A percentile compares a stretch with the other conserved stretches of the same genome.
Evolutionary conservation across 2,113 vertebrate species (phyloP).

Genomic region (Tachycineta bicolor): DNA sequence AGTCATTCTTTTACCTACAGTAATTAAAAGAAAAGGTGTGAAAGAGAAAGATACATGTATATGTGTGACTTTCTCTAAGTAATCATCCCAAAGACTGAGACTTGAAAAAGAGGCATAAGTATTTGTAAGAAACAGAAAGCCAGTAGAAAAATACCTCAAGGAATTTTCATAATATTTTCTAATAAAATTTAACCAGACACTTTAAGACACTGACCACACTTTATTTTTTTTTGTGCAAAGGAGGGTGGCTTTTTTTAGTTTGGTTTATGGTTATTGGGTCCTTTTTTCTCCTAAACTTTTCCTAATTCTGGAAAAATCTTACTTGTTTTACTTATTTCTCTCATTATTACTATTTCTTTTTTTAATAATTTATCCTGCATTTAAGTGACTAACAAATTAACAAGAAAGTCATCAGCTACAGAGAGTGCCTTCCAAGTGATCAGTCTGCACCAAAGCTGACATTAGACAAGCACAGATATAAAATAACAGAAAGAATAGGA

Average conservation of each 20-base stretch:
- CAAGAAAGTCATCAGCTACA: not conserved
- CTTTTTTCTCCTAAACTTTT: not conserved
- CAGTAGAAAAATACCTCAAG: not conserved
- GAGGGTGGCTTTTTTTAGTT: not conserved
- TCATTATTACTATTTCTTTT: not conserved
- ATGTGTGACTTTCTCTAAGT: not conserved
- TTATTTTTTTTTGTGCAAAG: not conserved
- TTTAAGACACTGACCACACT: rapidly evolving
- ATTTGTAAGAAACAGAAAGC: not conserved
- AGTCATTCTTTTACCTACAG: not conserved
- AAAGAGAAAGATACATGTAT: not conserved
- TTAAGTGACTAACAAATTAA: not conserved
- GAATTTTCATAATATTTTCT: not conserved
- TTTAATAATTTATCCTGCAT: not conserved
- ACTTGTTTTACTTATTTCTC: not conserved
- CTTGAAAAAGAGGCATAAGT: not conserved
- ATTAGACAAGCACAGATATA: not conserved
- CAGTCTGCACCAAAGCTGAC: not conserved
- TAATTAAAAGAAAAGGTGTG: not conserved
- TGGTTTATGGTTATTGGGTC: not conserved
- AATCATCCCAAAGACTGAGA: not conserved
- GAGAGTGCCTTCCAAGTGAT: not conserved
- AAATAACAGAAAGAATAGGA: not conserved
- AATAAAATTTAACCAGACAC: not conserved
- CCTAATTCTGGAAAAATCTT: not conserved